Evolutionary conservation across 2,113 vertebrate species (phyloP).

Genomic region (Todiramphus saurophagus): DNA sequence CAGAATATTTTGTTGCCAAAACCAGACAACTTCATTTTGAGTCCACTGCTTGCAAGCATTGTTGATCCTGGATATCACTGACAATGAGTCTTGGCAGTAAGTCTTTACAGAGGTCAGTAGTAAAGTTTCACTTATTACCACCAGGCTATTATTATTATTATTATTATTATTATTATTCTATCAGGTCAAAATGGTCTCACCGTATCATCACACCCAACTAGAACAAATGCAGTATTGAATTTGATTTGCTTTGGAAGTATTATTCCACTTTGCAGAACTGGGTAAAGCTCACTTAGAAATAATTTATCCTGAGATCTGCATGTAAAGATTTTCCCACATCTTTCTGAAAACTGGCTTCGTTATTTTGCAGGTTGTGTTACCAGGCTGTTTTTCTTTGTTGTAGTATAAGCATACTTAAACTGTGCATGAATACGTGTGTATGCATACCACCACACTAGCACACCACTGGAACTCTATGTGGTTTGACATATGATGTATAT

Average conservation of each 20-base stretch:
- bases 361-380: neutral
- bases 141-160: neutral
- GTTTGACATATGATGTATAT: neutral
- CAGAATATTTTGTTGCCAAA: conserved; percentile 64
- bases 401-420: neutral
- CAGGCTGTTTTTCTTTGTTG: neutral
- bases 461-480: neutral
- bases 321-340: neutral
- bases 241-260: neutral
- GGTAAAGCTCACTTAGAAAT: neutral
- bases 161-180: neutral
- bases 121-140: neutral
- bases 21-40: conserved; percentile 55
- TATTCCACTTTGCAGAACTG: neutral
- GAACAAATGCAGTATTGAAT: neutral
- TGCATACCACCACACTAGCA: neutral
- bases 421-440: neutral
- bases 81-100: neutral
- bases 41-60: conserved; percentile 44
- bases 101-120: neutral
- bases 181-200: neutral
- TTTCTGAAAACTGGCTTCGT: neutral
- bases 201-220: neutral
- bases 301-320: neutral
- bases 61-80: conserved; percentile 39